Percentiles rank a stretch among this genome's conserved stretches.
Conservation (phyloP, 2,113 vertebrate genomes). For the Tinamus guttatus region DNA sequence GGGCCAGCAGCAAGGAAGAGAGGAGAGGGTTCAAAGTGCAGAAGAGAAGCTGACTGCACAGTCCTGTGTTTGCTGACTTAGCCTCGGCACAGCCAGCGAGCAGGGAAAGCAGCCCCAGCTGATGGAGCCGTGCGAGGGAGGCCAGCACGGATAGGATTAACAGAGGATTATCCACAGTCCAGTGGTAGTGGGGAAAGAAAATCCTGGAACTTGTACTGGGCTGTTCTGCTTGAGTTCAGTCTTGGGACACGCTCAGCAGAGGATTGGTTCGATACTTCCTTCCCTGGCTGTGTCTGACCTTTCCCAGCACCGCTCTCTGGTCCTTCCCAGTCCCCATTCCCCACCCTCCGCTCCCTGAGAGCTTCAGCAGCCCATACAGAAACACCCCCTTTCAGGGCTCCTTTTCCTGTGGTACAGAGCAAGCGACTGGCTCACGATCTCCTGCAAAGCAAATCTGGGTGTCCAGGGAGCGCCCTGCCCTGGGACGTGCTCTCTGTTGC, state of each 20-base stretch:
- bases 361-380: neutral
- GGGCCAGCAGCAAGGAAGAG: neutral
- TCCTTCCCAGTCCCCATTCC: neutral
- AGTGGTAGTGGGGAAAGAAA: neutral
- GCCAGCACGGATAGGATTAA: conserved; percentile 3
- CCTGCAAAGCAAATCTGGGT: neutral
- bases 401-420: neutral
- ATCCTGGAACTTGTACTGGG: conserved; percentile 20
- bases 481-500: neutral
- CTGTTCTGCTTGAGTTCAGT: conserved; percentile 48
- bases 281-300: accelerated
- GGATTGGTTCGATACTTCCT: neutral
- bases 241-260: neutral
- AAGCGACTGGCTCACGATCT: neutral
- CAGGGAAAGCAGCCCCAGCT: neutral
- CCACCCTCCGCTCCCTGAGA: neutral
- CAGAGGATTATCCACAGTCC: conserved; percentile 51
- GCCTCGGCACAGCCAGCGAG: neutral
- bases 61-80: neutral
- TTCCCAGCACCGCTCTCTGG: neutral
- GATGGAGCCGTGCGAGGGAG: neutral
- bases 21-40: conserved; percentile 12
- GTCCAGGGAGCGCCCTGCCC: neutral
- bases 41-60: conserved; percentile 45
- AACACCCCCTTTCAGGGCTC: neutral